These are phyloP conservation scores for Gallinago undulata DNA, from an alignment of 2,113 vertebrate genomes.

Conservation along the genomic window DNA sequence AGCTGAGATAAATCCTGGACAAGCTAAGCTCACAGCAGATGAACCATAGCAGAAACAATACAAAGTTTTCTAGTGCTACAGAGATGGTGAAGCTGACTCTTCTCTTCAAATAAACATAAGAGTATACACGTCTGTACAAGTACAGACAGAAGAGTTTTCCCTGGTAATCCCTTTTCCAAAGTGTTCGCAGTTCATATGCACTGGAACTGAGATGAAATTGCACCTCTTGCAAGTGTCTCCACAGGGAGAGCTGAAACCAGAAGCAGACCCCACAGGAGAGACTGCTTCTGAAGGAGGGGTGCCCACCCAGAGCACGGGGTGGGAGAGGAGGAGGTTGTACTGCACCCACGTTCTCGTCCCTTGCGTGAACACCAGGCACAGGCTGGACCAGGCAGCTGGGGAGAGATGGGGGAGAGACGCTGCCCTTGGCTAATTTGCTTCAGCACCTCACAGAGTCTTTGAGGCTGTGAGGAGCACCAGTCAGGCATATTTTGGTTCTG, in stretches of 20 bases:
- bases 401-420: rapidly evolving
- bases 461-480: background rate
- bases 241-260: background rate
- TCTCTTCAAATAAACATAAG: background rate
- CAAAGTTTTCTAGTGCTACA: background rate
- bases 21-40: background rate
- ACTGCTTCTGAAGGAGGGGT: background rate
- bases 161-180: background rate
- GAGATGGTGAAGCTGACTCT: background rate
- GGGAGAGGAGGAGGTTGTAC: background rate
- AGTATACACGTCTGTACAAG: background rate
- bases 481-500: background rate
- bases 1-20: background rate
- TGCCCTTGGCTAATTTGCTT: background rate
- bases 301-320: background rate
- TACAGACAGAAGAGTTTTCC: background rate
- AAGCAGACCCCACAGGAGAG: background rate
- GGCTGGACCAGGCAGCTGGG: background rate
- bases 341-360: rapidly evolving
- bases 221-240: background rate
- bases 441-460: background rate
- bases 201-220: background rate
- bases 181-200: rapidly evolving
- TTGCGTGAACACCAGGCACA: background rate
- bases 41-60: background rate